These are phyloP conservation scores for Omphaloscelis lunosa DNA, from an alignment of 2,888 invertebrate genomes.

Conservation along the genomic window DNA sequence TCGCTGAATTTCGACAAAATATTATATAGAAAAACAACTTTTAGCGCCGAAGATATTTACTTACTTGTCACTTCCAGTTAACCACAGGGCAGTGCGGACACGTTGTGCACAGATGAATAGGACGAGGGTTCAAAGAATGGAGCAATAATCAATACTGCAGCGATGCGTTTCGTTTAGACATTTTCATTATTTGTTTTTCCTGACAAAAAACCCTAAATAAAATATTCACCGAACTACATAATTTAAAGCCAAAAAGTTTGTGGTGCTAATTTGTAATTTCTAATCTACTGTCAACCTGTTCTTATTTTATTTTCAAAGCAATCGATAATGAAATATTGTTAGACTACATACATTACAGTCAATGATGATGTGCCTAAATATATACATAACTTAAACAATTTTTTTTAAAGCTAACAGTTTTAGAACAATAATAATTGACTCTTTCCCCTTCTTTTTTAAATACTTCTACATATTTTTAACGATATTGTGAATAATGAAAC, in stretches of 20 bases:
- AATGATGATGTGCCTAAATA: no score
- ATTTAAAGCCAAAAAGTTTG: background rate
- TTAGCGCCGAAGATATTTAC: background rate
- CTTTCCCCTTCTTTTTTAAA: no score
- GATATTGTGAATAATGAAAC: slow-evolving; percentile 17
- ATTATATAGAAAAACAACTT: background rate
- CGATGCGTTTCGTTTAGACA: slow-evolving; percentile 36
- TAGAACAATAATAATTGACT: no score
- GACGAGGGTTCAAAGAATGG: slow-evolving; percentile 7
- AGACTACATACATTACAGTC: no score
- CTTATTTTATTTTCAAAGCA: background rate
- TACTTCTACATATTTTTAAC: no score
- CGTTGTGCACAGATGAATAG: background rate
- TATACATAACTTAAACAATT: no score
- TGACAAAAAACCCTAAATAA: background rate
- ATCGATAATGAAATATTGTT: background rate
- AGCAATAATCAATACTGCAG: slow-evolving; percentile 35
- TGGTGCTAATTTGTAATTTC: background rate
- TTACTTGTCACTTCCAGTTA: slow-evolving; percentile 6
- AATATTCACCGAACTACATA: background rate
- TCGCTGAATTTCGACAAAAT: background rate
- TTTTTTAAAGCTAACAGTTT: no score
- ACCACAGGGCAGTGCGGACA: background rate
- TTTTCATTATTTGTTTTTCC: slow-evolving; percentile 6
- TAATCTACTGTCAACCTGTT: slow-evolving; percentile 8